A percentile compares a stretch with the other conserved stretches of the same genome.
Conservation (phyloP, 2,113 vertebrate species). For the Rhynchopsitta pachyrhyncha region DNA sequence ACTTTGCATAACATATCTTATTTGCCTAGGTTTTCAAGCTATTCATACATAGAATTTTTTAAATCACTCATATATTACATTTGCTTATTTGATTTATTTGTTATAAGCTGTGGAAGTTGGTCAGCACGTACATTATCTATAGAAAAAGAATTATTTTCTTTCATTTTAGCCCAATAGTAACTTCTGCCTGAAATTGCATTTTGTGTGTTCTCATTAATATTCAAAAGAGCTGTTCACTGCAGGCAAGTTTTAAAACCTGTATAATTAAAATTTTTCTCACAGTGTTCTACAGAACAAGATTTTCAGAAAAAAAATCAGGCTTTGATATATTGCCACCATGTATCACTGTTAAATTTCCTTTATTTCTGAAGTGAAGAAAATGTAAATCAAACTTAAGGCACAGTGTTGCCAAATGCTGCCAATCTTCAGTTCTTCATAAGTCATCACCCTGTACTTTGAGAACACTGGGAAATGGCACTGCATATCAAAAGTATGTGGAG, state of each 20-base stretch:
- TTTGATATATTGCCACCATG: background rate
- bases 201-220: background rate
- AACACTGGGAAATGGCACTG: background rate
- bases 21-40: background rate
- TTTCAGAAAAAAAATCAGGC: background rate
- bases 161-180: background rate
- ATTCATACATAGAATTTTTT: background rate
- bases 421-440: background rate
- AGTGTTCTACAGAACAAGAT: background rate
- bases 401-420: background rate
- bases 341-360: background rate
- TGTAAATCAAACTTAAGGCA: background rate
- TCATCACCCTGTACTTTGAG: background rate
- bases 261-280: background rate
- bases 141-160: background rate
- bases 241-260: background rate
- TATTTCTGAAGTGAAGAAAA: background rate
- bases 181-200: background rate
- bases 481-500: background rate
- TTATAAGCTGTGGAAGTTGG: background rate
- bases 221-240: constrained; percentile 23
- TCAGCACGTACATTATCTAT: background rate
- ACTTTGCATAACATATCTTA: background rate
- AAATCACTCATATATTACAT: background rate
- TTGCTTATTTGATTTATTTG: background rate